phyloP scores from a whole-genome alignment of 1,140 invertebrate species.

The Globodera rostochiensis region DNA sequence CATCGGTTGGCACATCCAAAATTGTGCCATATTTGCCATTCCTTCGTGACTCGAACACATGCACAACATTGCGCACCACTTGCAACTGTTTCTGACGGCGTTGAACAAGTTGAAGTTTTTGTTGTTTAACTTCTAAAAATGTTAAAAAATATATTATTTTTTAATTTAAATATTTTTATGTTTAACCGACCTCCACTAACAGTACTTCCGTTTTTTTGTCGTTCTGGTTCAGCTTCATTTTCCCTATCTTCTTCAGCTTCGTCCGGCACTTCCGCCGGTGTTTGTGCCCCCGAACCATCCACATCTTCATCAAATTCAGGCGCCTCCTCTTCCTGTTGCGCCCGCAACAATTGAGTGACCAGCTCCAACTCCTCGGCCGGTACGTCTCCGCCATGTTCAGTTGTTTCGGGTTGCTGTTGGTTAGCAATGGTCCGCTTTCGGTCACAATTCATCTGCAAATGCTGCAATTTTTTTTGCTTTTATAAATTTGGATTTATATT shows the following conservation, averaged over 20 bases:
- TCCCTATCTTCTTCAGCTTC: constrained; percentile 1
- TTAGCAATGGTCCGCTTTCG: constrained; percentile 1
- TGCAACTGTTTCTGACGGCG: neutral
- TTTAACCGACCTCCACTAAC: neutral
- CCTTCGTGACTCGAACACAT: neutral
- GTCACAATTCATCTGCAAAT: constrained; percentile 19
- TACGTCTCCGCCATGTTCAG: neutral
- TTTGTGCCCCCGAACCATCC: neutral
- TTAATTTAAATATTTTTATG: neutral
- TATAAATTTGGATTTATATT: too few relatives aligned
- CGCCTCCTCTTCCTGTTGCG: neutral
- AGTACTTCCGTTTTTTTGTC: neutral
- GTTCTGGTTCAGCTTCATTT: neutral
- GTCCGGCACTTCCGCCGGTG: neutral
- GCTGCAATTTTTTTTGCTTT: too few relatives aligned
- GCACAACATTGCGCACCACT: neutral
- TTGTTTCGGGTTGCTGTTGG: neutral
- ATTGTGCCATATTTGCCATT: neutral
- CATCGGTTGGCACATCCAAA: neutral
- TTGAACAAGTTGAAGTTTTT: constrained; percentile 9
- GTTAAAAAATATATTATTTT: neutral
- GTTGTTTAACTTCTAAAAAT: constrained; percentile 4
- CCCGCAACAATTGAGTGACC: constrained; percentile 2
- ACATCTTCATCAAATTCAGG: neutral
- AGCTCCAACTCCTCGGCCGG: neutral